These are phyloP conservation scores for Oligia latruncula DNA, from an alignment of 2,888 invertebrate genomes.

Conservation along the genomic window DNA sequence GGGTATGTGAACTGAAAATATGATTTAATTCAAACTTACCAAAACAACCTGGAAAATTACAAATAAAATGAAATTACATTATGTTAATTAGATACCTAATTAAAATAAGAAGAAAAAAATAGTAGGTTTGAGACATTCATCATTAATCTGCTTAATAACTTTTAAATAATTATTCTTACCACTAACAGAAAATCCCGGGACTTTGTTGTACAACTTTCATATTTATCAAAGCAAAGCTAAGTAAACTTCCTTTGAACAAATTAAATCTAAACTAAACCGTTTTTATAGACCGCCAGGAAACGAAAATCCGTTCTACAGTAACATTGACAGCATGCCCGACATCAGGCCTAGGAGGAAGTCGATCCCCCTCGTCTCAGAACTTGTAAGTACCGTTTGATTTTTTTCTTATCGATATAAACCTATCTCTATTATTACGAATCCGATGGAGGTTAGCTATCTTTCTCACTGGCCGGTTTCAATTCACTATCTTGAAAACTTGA, in stretches of 20 bases:
- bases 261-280: slow-evolving; percentile 1
- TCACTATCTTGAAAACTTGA: slow-evolving; percentile 73
- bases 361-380: slow-evolving; percentile 99
- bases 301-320: slow-evolving; percentile 99
- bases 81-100: background rate
- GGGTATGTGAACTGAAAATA: slow-evolving; percentile 91
- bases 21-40: background rate
- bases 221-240: slow-evolving; percentile 6
- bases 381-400: slow-evolving; percentile 94
- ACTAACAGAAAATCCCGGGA: background rate
- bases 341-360: slow-evolving; percentile 99
- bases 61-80: background rate
- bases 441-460: slow-evolving; percentile 81
- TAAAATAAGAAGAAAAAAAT: background rate
- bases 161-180: background rate
- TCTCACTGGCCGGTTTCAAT: slow-evolving; percentile 84
- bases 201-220: background rate
- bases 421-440: slow-evolving; percentile 73
- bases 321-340: slow-evolving; percentile 99
- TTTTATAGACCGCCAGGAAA: slow-evolving; percentile 93
- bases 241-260: background rate
- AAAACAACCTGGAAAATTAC: background rate
- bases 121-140: background rate
- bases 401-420: slow-evolving; percentile 53
- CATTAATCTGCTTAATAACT: background rate